Percentiles rank a stretch among this genome's conserved stretches.
Conservation (phyloP, 2,797 vertebrate species). For the Falco rusticolus region DNA sequence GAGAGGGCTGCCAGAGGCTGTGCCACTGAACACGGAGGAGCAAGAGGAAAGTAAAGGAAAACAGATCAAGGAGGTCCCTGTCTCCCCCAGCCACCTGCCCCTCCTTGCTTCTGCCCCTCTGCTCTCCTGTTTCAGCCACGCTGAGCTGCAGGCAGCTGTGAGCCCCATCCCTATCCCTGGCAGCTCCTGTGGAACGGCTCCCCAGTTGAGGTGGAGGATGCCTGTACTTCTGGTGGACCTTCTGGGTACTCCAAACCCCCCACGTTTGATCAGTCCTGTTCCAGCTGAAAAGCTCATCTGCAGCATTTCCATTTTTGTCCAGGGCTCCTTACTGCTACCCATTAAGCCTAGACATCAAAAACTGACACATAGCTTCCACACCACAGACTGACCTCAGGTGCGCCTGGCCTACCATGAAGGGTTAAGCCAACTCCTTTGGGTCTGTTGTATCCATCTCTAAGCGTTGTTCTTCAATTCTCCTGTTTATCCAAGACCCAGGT, state of each 20-base stretch:
- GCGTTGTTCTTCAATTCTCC: neutral
- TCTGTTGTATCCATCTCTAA: neutral
- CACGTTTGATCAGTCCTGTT: neutral
- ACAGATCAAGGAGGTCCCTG: neutral
- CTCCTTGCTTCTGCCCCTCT: neutral
- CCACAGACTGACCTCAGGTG: neutral
- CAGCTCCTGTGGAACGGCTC: neutral
- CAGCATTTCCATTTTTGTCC: neutral
- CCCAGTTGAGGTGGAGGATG: neutral
- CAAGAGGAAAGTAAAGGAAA: neutral
- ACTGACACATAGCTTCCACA: neutral
- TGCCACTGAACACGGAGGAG: neutral
- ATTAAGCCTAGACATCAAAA: neutral
- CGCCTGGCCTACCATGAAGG: neutral
- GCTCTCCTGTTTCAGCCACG: accelerated
- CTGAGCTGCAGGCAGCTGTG: neutral
- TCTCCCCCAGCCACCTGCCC: neutral
- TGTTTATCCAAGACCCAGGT: neutral
- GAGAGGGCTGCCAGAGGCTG: neutral
- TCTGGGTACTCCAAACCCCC: neutral
- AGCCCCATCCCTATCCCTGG: neutral
- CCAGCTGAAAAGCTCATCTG: neutral
- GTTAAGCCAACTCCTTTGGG: neutral
- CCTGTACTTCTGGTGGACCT: neutral
- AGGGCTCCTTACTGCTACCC: neutral